These are phyloP conservation scores for Prolemur simus DNA, from an alignment of 2,113 vertebrate species.

Conservation along the genomic window DNA sequence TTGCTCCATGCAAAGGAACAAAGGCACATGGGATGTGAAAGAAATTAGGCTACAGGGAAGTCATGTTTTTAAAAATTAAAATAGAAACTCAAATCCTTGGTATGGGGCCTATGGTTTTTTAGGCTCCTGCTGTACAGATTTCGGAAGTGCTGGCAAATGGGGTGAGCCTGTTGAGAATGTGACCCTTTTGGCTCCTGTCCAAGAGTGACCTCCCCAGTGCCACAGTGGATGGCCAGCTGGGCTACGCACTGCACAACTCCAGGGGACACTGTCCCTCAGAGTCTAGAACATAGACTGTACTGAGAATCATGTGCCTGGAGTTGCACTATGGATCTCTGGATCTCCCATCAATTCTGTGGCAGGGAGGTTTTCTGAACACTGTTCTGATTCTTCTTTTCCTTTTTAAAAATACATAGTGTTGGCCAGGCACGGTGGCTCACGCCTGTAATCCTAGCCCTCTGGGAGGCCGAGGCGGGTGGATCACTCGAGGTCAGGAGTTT, in stretches of 20 bases:
- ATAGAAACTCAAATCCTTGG: not conserved
- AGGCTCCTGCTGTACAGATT: not conserved
- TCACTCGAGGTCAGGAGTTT: too few species aligned
- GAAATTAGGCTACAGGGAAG: not conserved
- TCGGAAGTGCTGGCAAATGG: not conserved
- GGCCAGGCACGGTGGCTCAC: too few species aligned
- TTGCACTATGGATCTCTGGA: not conserved
- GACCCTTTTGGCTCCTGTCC: not conserved
- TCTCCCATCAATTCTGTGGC: not conserved
- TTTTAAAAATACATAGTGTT: not conserved
- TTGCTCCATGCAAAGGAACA: not conserved
- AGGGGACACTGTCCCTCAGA: too few species aligned
- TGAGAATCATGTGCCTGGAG: not conserved
- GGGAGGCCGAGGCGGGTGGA: too few species aligned
- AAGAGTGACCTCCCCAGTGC: not conserved
- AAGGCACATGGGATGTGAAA: not conserved
- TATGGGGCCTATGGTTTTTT: not conserved
- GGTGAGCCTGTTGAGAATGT: not conserved
- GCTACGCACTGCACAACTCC: not conserved
- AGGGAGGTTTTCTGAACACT: not conserved
- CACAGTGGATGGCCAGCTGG: not conserved
- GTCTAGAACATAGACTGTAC: not conserved
- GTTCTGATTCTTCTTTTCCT: not conserved
- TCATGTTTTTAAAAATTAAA: not conserved
- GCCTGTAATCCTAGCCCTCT: too few species aligned